Conservation (phyloP, 1,140 invertebrate species). For the Octopus sinensis region DNA sequence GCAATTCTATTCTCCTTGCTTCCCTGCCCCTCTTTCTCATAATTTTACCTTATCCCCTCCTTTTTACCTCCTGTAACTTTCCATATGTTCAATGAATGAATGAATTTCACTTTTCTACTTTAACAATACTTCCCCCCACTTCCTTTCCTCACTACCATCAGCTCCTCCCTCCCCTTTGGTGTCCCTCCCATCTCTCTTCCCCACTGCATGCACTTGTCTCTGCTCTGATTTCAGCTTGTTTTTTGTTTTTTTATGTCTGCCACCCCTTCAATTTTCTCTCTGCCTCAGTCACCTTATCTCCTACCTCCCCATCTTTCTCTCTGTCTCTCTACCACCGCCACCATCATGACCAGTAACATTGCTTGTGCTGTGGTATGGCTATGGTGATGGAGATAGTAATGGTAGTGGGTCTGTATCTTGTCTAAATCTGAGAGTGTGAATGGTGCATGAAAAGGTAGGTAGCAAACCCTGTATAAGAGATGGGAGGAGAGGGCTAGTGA, state of each 20-base stretch:
- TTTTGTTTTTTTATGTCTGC: not conserved
- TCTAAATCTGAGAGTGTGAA: no score
- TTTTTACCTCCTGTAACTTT: not conserved
- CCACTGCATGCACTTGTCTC: not conserved
- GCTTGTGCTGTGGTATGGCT: no score
- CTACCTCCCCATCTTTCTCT: not conserved
- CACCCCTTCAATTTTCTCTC: slow-evolving; percentile 2
- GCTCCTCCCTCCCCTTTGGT: not conserved
- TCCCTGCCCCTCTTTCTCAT: not conserved
- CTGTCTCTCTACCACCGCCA: not conserved
- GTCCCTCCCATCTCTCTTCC: slow-evolving; percentile 12
- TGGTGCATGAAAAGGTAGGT: no score
- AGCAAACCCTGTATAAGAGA: no score
- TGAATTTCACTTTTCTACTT: not conserved
- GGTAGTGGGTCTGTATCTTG: no score
- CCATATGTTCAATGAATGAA: not conserved
- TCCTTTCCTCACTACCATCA: not conserved
- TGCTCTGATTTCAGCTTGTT: not conserved
- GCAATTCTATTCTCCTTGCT: not conserved
- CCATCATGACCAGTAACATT: no score
- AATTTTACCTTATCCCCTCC: not conserved
- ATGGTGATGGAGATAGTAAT: no score
- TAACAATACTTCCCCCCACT: not conserved
- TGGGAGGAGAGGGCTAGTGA: no score
- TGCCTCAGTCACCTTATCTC: not conserved